Evolutionary conservation across 2,888 invertebrate genomes (phyloP), one percentile per base, ranked within the genome.

Genomic region (Leistus spinibarbis): DNA sequence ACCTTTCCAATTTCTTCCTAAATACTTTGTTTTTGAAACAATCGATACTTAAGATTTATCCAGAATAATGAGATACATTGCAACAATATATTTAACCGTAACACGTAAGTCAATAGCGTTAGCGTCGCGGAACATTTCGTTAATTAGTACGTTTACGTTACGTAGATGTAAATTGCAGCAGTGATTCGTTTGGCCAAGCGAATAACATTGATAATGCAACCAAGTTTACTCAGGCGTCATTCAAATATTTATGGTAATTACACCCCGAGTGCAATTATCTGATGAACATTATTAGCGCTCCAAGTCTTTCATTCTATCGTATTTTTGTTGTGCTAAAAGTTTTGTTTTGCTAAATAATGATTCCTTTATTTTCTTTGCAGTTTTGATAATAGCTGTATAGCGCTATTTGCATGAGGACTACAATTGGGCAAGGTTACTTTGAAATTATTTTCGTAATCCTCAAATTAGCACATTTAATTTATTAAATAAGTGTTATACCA

Each of bases 191-290:
- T 63, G 16, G 22, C 16, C 40, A 13, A 40, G 64, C 27, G 64
- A 10, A 5, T 10, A 7, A 40, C 24, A 23, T 27, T 20, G 64
- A n/a, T 24, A 64, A 64, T 64, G 27, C 10, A n/a, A 3, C 22
- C 13, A 10, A 7, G 1, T 40, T 13, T 13, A 40, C 40, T 9
- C 57, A 9, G 16, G 13, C 64, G 10, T 22, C 64, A 23, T 23
- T 64, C 40, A 13, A 24, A 10, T 64, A 64, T 64, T 64, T 64
- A 64, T 64, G 64, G 22, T 64, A 64, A 64, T 64, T 64, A 64
- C 64, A 64, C 10, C 60, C 27, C 7, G 22, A 64, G 22, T 23
- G 24, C 24, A 64, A 23, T 64, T 64, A 24, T 24, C 64, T 64
- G 24, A 64, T 64, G 64, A 60, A 60, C 22, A 40, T 40, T 40